These are phyloP conservation scores for Drosophila ercepeae DNA, from an alignment of 1,140 invertebrate genomes.

Conservation along the genomic window DNA sequence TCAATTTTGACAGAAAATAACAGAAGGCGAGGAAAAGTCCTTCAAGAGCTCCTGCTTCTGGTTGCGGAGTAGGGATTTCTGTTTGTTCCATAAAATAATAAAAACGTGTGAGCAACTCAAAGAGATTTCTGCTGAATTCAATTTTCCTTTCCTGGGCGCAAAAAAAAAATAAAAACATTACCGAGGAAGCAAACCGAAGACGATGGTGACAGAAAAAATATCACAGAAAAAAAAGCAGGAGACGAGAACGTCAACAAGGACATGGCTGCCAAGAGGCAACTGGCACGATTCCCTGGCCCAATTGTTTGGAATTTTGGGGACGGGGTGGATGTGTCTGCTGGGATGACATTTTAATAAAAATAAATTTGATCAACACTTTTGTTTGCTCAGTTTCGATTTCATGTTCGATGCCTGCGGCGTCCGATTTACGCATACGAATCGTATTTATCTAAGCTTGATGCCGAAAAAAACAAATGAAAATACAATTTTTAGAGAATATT, in stretches of 20 bases:
- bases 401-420: conserved; percentile 2
- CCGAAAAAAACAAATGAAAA: not conserved
- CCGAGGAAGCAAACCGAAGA: conserved; percentile 10
- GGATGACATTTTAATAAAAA: conserved; percentile 71
- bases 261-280: conserved; percentile 29
- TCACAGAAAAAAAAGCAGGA: not conserved
- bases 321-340: conserved; percentile 17
- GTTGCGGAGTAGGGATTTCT: conserved; percentile 14
- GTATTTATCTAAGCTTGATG: conserved; percentile 13
- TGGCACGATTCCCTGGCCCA: conserved; percentile 12
- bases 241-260: conserved; percentile 59
- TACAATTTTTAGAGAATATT: conserved; percentile 3
- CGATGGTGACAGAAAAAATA: conserved; percentile 11
- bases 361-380: conserved; percentile 71
- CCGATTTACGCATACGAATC: conserved; percentile 27
- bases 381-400: conserved; percentile 36
- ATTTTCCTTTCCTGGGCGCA: conserved; percentile 56
- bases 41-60: not conserved
- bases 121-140: conserved; percentile 75
- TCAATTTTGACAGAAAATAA: conserved; percentile 55
- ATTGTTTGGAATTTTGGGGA: conserved; percentile 18
- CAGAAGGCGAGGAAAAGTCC: not conserved
- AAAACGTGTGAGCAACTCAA: conserved; percentile 67
- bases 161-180: conserved; percentile 10
- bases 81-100: conserved; percentile 73